These are phyloP conservation scores for Azorinus chamasolen DNA, from an alignment of 2,888 invertebrate species.

Conservation along the genomic window DNA sequence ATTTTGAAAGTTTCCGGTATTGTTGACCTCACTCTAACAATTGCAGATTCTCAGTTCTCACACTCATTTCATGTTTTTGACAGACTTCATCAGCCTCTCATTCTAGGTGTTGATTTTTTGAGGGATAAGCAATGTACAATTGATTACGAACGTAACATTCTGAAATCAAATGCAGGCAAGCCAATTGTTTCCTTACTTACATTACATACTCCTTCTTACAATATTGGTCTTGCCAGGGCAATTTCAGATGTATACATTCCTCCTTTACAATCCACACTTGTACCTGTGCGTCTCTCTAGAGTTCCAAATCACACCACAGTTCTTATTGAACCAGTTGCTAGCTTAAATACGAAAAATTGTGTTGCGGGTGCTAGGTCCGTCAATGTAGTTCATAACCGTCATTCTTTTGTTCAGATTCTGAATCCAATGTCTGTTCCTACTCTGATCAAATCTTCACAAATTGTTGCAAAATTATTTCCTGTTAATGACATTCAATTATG, in stretches of 20 bases:
- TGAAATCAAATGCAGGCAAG: no score
- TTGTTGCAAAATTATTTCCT: slow-evolving; percentile 8
- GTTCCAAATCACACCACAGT: slow-evolving; percentile 1
- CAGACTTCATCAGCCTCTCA: neutral
- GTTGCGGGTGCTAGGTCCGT: slow-evolving; percentile 4
- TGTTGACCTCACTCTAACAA: neutral
- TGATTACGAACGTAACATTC: neutral
- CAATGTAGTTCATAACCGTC: neutral
- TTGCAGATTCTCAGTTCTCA: neutral
- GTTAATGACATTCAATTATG: neutral
- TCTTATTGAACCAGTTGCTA: slow-evolving; percentile 10
- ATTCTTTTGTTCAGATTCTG: slow-evolving; percentile 1
- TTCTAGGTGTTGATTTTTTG: slow-evolving; percentile 1
- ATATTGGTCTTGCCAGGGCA: slow-evolving; percentile 10
- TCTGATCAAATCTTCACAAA: neutral
- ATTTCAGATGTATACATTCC: neutral
- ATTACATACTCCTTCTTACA: neutral
- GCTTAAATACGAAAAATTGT: neutral
- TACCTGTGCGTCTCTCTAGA: slow-evolving; percentile 8
- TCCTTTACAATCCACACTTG: slow-evolving; percentile 6
- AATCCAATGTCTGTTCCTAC: slow-evolving; percentile 3
- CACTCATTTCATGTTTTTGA: neutral
- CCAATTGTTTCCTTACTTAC: neutral
- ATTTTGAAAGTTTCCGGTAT: neutral
- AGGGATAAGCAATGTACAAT: neutral